These are phyloP conservation scores for Coreoperca whiteheadi DNA, from an alignment of 2,113 vertebrate species.

Conservation along the genomic window DNA sequence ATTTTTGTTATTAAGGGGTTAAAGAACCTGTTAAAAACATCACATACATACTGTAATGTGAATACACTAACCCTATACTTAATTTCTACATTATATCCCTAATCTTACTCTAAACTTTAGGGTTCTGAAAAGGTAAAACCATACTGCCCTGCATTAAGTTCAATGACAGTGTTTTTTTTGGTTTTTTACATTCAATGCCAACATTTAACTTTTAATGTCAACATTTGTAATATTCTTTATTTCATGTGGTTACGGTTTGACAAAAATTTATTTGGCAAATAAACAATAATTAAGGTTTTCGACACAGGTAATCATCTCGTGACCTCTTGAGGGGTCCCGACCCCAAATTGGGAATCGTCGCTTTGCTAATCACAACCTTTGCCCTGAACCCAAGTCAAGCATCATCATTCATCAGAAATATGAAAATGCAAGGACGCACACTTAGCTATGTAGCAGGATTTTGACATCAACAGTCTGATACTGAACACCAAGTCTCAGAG, in stretches of 20 bases:
- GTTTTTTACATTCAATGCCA: background rate
- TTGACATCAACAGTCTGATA: conserved; percentile 30
- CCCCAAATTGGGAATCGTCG: background rate
- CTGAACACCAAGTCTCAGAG: conserved; percentile 27
- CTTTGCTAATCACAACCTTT: background rate
- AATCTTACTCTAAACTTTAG: background rate
- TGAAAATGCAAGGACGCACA: conserved; percentile 2
- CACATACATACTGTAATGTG: background rate
- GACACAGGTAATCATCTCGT: background rate
- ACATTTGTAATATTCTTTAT: too few relatives aligned
- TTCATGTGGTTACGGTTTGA: background rate
- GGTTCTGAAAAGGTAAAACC: too few relatives aligned
- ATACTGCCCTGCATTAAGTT: too few relatives aligned
- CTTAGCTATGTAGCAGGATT: conserved; percentile 11
- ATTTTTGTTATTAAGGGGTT: background rate
- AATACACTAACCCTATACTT: background rate
- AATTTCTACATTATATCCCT: background rate
- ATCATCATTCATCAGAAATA: background rate
- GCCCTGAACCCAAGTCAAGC: background rate
- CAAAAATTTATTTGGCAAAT: too few relatives aligned
- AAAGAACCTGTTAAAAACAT: background rate
- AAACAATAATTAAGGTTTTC: background rate
- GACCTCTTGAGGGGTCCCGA: background rate
- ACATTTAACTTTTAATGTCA: background rate
- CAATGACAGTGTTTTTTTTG: too few relatives aligned